A percentile compares a stretch with the other conserved stretches of the same genome.
phyloP scores from a whole-genome alignment of 2,113 vertebrate species.

The Nycticryphes semicollaris region DNA sequence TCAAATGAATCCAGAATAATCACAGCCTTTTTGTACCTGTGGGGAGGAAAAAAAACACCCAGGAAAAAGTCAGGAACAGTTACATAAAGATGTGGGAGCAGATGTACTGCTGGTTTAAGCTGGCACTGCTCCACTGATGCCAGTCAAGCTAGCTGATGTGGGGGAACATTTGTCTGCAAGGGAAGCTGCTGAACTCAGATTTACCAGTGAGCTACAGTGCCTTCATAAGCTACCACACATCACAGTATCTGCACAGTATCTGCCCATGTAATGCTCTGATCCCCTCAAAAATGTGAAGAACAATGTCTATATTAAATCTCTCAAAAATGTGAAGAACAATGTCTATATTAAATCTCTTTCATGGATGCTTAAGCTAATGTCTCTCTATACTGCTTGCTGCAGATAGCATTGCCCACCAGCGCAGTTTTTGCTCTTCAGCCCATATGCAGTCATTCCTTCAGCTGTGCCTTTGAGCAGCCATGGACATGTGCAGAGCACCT shows the following conservation, averaged over 20 bases:
- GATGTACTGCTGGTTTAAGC: conserved; percentile 34
- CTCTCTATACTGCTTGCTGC: not conserved
- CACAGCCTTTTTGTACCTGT: not conserved
- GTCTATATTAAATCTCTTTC: not conserved
- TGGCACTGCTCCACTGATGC: not conserved
- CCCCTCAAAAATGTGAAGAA: not conserved
- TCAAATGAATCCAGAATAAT: not conserved
- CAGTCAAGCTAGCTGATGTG: conserved; percentile 35
- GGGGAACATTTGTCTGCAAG: conserved; percentile 6
- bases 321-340: not conserved
- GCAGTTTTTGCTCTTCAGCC: not conserved
- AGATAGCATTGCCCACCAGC: not conserved
- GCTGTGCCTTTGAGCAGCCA: not conserved
- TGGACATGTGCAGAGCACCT: fast-evolving
- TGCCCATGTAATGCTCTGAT: not conserved
- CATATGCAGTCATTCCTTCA: not conserved
- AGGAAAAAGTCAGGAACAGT: not conserved
- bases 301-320: not conserved
- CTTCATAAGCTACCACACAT: not conserved
- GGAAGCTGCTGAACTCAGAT: not conserved
- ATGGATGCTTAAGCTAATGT: not conserved
- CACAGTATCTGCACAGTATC: not conserved
- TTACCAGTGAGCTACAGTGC: not conserved
- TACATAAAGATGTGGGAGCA: conserved; percentile 56
- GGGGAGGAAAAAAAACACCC: too few relatives aligned